A percentile compares a stretch with the other conserved stretches of the same genome.
phyloP scores from a whole-genome alignment of 2,113 vertebrate species.

The Sclerurus mexicanus region DNA sequence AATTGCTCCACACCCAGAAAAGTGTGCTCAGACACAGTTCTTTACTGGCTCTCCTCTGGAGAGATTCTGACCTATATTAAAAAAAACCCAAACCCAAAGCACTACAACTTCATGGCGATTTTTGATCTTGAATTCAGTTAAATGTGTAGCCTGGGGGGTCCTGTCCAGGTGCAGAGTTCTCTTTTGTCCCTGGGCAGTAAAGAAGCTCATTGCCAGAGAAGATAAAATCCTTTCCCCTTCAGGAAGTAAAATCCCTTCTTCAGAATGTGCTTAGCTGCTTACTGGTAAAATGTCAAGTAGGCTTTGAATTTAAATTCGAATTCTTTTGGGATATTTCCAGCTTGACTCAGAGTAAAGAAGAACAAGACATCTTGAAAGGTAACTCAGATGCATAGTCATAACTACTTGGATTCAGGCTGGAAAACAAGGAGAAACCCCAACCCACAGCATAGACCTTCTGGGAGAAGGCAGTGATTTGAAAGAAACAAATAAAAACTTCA shows the following conservation, averaged over 20 bases:
- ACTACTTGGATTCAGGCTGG: background rate
- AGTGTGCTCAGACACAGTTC: background rate
- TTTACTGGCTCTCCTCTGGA: background rate
- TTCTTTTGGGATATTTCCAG: background rate
- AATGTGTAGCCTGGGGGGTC: background rate
- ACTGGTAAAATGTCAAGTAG: background rate
- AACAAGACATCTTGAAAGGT: background rate
- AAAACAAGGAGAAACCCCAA: background rate
- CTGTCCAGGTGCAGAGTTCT: background rate
- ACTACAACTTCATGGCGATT: background rate
- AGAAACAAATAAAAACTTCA: background rate
- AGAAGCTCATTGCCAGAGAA: background rate
- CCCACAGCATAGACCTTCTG: background rate
- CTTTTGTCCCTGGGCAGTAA: background rate
- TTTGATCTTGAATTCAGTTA: background rate
- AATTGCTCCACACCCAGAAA: background rate
- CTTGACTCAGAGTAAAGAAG: background rate
- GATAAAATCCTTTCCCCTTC: background rate
- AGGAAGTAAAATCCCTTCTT: background rate
- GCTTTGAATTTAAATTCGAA: background rate
- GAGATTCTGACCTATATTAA: background rate
- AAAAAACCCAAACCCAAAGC: background rate
- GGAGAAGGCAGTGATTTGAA: background rate
- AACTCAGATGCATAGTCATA: background rate
- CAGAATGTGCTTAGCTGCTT: background rate